Evolutionary conservation across 37 sponge, comb jelly and placozoan genomes (phyloP), one percentile per base, ranked within the genome.

Genomic region (Mnemiopsis leidyi): DNA sequence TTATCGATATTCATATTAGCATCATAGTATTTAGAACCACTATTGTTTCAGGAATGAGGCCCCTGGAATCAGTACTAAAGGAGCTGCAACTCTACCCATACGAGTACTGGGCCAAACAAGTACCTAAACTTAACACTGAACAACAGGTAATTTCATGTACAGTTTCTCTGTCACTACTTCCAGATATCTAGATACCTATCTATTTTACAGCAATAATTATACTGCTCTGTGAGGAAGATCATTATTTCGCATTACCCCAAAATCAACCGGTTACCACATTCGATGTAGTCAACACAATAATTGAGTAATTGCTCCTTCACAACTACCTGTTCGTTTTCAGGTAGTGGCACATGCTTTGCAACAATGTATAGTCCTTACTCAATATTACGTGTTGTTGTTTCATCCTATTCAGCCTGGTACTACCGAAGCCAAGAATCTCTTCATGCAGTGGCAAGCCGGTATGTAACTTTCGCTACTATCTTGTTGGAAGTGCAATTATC

Each of bases 41-140:
- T n/a, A n/a, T n/a, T n/a, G n/a, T 79, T 79, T 36, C 82, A 79
- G 82, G 82, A 36, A 36, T 33, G 29, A 34, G 82, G 34, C 82
- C 82, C 5, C 37, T 79, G 36, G 82, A 79, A 33, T 79, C 82
- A 36, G 82, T 79, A 9, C 82, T 79, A 21, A 79, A 33, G 36
- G 82, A 79, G 29, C 36, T 79, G 1, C 82, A 79, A 23, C 7
- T 33, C 2, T 79, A 79, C 82, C 82, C 82, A 9, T 79, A 36
- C 21, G 82, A 79, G 23, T 79, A 79, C 21, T 79, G 82, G 82
- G 23, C 82, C 1, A 79, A 79, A 31, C 82, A 79, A 32, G 82
- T 79, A 3, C 82, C 82, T 29, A 79, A 79, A 35, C 82, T 79
- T 2, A 79, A 16, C 34, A 36, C 82, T 23, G 82, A 79, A 1